Conservation (phyloP, 2,113 vertebrate genomes). For the Hylia prasina region DNA sequence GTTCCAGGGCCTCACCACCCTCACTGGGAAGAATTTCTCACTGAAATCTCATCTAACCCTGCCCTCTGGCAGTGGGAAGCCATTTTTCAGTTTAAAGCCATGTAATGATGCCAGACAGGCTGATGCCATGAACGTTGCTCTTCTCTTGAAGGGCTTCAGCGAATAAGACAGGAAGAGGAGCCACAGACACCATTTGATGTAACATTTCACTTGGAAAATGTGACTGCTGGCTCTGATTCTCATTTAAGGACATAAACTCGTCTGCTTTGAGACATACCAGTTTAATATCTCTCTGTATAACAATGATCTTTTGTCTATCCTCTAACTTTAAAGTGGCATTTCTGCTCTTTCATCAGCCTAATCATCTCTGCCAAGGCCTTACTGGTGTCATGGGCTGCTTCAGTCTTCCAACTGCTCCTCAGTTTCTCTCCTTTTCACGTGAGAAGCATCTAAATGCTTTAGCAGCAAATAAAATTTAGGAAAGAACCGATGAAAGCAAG, state of each 20-base stretch:
- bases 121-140: rapidly evolving
- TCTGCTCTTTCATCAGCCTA: slow-evolving; percentile 51
- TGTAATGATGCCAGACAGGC: background rate
- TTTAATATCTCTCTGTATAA: background rate
- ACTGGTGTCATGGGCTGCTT: background rate
- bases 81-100: background rate
- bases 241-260: background rate
- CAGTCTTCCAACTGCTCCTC: background rate
- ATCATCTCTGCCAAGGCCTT: slow-evolving; percentile 19
- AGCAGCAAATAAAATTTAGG: background rate
- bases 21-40: background rate
- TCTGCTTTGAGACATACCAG: slow-evolving; percentile 32
- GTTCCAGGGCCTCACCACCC: background rate
- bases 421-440: background rate
- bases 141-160: background rate
- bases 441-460: background rate
- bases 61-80: background rate
- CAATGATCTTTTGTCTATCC: slow-evolving; percentile 39
- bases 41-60: background rate
- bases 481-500: background rate
- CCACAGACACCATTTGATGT: background rate
- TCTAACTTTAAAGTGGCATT: slow-evolving; percentile 42
- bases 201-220: background rate
- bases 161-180: background rate
- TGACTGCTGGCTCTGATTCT: background rate